phyloP scores from a whole-genome alignment of 2,113 vertebrate species.

The Numenius arquata region DNA sequence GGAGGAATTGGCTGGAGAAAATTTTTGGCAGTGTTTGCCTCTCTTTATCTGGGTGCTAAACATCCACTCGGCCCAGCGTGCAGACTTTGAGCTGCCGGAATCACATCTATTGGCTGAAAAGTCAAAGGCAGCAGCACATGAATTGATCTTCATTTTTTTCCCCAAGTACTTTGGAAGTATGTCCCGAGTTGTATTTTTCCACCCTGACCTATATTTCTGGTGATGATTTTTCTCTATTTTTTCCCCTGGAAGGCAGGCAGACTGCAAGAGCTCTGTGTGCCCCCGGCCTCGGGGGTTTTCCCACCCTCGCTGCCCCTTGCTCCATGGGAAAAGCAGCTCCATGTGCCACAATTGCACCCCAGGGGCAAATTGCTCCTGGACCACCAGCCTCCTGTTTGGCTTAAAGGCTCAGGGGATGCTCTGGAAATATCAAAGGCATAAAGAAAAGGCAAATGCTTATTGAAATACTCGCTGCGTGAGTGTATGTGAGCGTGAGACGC shows the following conservation, averaged over 20 bases:
- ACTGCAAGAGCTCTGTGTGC: background rate
- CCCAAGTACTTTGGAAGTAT: background rate
- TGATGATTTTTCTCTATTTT: background rate
- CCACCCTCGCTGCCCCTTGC: background rate
- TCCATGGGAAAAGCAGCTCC: background rate
- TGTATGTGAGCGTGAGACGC: background rate
- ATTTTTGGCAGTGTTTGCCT: background rate
- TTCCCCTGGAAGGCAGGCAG: background rate
- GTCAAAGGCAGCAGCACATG: background rate
- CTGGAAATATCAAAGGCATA: background rate
- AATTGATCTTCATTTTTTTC: background rate
- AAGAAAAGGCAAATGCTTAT: background rate
- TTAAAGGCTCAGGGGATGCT: background rate
- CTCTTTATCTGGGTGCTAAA: background rate
- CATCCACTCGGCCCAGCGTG: background rate
- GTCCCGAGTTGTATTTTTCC: background rate
- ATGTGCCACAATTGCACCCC: accelerated
- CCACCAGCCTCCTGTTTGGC: accelerated
- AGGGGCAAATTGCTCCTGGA: background rate
- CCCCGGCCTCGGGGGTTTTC: accelerated
- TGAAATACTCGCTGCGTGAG: background rate
- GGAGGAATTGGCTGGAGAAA: background rate
- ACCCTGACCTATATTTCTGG: background rate
- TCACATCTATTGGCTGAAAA: background rate
- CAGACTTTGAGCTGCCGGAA: background rate